These are phyloP conservation scores for Alloscopus bannaensis DNA, from an alignment of 2,888 invertebrate genomes.

Conservation along the genomic window DNA sequence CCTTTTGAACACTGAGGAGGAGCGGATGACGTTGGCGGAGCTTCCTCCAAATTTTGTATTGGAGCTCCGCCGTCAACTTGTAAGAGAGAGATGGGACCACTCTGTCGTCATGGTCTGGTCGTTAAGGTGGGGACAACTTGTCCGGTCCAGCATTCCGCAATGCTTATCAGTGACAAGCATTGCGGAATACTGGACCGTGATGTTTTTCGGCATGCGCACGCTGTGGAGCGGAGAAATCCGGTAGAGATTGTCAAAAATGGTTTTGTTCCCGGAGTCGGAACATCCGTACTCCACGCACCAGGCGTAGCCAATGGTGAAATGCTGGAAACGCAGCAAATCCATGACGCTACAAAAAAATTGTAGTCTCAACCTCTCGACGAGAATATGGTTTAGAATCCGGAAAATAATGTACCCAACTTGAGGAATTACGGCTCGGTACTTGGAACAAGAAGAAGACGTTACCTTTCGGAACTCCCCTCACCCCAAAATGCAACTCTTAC, in stretches of 20 bases:
- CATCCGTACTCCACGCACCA: slow-evolving; percentile 98
- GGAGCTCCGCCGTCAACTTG: slow-evolving; percentile 94
- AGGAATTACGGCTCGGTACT: too few species aligned
- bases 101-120: slow-evolving; percentile 92
- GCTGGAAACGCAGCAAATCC: slow-evolving; percentile 98
- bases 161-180: slow-evolving; percentile 95
- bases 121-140: too few species aligned
- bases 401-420: too few species aligned
- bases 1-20: slow-evolving; percentile 92
- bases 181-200: slow-evolving; percentile 87
- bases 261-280: slow-evolving; percentile 84
- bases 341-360: slow-evolving; percentile 88
- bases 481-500: too few species aligned
- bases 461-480: too few species aligned
- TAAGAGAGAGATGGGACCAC: slow-evolving; percentile 98
- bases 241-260: slow-evolving; percentile 89
- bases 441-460: too few species aligned
- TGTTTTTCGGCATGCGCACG: slow-evolving; percentile 81
- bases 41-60: slow-evolving; percentile 82
- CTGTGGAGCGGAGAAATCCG: slow-evolving; percentile 97
- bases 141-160: too few species aligned
- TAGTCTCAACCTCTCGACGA: too few species aligned
- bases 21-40: slow-evolving; percentile 84
- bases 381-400: too few species aligned
- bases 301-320: slow-evolving; percentile 97